phyloP scores from a whole-genome alignment of 2,797 vertebrate species.

The Phalloptychus januarius region DNA sequence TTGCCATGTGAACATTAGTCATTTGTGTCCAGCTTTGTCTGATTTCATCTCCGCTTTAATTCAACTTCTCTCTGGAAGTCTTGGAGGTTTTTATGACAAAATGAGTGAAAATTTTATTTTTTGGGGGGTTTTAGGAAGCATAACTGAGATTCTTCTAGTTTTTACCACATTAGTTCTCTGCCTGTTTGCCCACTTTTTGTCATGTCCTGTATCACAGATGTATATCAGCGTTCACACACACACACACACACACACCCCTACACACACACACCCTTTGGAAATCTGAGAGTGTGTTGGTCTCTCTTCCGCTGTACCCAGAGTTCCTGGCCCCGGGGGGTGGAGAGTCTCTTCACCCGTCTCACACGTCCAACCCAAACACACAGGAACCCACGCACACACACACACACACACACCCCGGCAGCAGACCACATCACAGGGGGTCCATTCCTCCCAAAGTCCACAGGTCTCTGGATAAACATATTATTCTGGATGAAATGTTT shows the following conservation, averaged over 20 bases:
- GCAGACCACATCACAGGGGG: constrained; percentile 78
- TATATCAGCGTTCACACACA: background rate
- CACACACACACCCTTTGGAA: constrained; percentile 56
- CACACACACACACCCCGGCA: constrained; percentile 65
- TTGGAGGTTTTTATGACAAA: background rate
- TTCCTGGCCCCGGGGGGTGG: constrained; percentile 75
- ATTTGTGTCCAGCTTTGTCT: background rate
- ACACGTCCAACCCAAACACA: constrained; percentile 80
- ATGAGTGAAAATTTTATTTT: background rate
- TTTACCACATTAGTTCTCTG: constrained; percentile 22
- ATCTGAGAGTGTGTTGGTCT: constrained; percentile 71
- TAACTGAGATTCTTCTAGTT: constrained; percentile 35
- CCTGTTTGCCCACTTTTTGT: constrained; percentile 40
- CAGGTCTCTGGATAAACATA: constrained; percentile 80
- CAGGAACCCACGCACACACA: constrained; percentile 19
- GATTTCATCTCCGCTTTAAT: background rate
- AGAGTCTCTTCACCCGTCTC: constrained; percentile 70
- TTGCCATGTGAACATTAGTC: background rate
- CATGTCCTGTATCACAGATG: constrained; percentile 48
- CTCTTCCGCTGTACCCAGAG: constrained; percentile 73
- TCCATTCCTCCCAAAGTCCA: constrained; percentile 71
- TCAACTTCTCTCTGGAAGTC: background rate
- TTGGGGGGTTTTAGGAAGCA: constrained; percentile 33
- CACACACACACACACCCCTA: constrained; percentile 10
- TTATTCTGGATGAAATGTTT: constrained; percentile 85